These are phyloP conservation scores for Odontomyia ornata DNA, from an alignment of 2,888 invertebrate species.

Conservation along the genomic window DNA sequence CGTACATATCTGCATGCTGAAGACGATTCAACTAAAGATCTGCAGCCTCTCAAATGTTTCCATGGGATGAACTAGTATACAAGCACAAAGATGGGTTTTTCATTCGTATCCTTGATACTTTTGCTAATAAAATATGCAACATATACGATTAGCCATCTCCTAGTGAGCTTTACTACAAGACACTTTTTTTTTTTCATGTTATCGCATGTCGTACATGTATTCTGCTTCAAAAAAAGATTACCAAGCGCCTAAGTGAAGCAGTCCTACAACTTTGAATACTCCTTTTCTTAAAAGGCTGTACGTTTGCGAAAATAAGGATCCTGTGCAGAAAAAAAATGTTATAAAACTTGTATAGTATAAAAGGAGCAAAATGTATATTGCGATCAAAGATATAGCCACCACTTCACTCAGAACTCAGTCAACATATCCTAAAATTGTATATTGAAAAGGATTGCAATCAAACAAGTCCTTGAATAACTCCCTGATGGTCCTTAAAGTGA, in stretches of 20 bases:
- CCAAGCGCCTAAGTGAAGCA: background rate
- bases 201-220: constrained; percentile 45
- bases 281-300: background rate
- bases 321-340: background rate
- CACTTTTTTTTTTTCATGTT: constrained; percentile 26
- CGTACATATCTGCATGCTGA: background rate
- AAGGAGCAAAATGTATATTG: background rate
- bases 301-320: background rate
- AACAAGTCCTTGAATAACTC: constrained; percentile 21
- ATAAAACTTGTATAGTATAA: background rate
- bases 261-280: background rate
- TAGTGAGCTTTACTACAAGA: constrained; percentile 10
- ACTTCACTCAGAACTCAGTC: background rate
- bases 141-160: constrained; percentile 33
- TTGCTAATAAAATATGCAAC: constrained; percentile 43
- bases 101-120: constrained; percentile 15
- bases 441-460: constrained; percentile 29
- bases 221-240: constrained; percentile 10
- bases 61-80: background rate
- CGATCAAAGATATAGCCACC: background rate
- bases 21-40: background rate
- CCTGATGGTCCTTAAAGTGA: constrained; percentile 21
- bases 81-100: background rate
- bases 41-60: background rate
- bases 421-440: background rate